Conservation (phyloP, 2,113 vertebrate genomes). For the Aegotheles bennettii region DNA sequence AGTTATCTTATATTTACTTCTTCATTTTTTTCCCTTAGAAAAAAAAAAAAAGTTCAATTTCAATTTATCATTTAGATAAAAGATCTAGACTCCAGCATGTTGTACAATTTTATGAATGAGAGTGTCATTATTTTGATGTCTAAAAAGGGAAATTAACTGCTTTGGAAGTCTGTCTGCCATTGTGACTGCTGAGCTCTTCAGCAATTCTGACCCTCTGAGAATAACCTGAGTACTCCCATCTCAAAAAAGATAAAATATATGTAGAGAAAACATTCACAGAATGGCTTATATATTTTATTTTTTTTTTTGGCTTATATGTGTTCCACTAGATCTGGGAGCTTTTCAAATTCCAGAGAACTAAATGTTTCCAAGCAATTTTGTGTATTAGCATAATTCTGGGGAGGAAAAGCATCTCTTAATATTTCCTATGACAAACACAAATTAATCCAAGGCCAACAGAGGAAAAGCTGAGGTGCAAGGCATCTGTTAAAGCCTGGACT, state of each 20-base stretch:
- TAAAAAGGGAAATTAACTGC: background rate
- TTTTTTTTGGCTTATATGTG: background rate
- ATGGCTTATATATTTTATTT: background rate
- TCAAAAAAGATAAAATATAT: background rate
- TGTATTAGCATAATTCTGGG: background rate
- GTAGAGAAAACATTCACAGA: background rate
- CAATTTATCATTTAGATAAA: background rate
- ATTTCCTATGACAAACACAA: background rate
- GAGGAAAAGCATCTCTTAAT: background rate
- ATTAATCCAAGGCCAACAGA: background rate
- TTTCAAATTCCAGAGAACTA: background rate
- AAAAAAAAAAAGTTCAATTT: background rate
- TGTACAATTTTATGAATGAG: background rate
- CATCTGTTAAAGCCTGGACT: background rate
- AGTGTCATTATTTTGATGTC: background rate
- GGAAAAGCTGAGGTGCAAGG: background rate
- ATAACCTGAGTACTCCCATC: background rate
- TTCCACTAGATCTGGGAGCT: background rate
- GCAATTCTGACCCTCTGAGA: background rate
- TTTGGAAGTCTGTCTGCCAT: background rate
- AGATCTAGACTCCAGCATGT: background rate
- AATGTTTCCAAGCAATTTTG: background rate
- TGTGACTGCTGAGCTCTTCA: background rate
- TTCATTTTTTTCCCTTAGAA: background rate
- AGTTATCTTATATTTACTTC: background rate